Evolutionary conservation across 2,113 vertebrate genomes (phyloP), one percentile per base, ranked within the genome.

Genomic region (Muscicapa adusta): DNA sequence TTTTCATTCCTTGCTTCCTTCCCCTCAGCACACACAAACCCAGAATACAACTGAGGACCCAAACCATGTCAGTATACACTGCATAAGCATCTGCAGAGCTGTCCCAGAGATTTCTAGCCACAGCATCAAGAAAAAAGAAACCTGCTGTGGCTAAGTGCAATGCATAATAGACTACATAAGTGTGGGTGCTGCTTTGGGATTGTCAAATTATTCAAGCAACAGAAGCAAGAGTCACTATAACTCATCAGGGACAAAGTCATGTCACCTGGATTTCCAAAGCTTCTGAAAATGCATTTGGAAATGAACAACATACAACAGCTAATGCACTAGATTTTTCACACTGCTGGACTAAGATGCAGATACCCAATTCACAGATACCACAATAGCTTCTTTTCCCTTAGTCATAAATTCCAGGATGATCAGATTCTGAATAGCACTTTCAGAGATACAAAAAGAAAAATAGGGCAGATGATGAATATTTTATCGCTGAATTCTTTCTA

Each of bases 401-500:
- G 87, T 63, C 91, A 93, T 91, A 95, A 91, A 87, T 95, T 94
- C 66, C 50, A 77, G 71, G 57, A 76, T 89, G 74, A 96, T 95
- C 81, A 76, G 91, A 93, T 88, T 85, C 72, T 90, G 72, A 95
- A 93, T 56, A 95, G 91, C 63, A 67, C 47, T 95, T 63, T 17
- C 42, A 92, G 85, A 91, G 85, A 91, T 74, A 95, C 40, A 90
- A 95, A 95, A 88, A 76, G 81, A 88, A 96, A 97, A 96, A 96
- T 94, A 95, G 93, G 91, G 63, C 94, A 96, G 85, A 94, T 70
- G 89, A 96, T 95, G 71, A 96, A 96, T 96, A 96, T 94, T 96
- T 97, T 97, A 96, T 94, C 15, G 0, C 82, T 80, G 85, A 89
- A 89, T 93, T 73, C 89, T 89, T 96, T 82, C 78, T 94, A 76